Evolutionary conservation across 2,113 vertebrate species (phyloP), one percentile per base, ranked within the genome.

Genomic region (Geococcyx californianus): DNA sequence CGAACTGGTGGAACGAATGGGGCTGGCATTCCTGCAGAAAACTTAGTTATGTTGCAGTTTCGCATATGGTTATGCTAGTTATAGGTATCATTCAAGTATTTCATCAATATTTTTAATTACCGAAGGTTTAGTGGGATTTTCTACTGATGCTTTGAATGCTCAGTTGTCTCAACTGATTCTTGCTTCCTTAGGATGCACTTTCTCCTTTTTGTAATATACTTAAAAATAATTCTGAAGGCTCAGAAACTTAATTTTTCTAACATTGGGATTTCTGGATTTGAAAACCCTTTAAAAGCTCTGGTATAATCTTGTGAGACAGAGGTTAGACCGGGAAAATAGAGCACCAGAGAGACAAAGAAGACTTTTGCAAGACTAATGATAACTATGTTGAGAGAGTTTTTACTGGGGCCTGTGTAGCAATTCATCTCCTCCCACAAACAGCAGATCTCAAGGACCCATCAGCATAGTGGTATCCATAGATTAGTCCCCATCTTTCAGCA

Each of bases 401-500:
- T 33, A 36, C 28, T 40, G 29, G 10, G 25, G 7, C 7, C 13
- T 1, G 0, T 13, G n/a, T 21, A 45, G 13, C 21, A 84, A 21
- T 34, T 51, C 5, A 8, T 7, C 15, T 66, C 20, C 10, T 64
- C 4, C 26, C 29, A 9, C 9, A 33, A 31, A 54, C 89, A 64
- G 5, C 14, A 45, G 55, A 70, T 20, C 24, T 40, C 26, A 23
- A 49, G 24, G 19, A 70, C 6, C 8, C 15, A 31, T 14, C 34
- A 18, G 16, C 5, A 24, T 15, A n/a, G 3, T 0, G 3, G 4
- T 11, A 26, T 58, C 40, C 11, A 1, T 4, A 68, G 29, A 13
- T 44, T 84, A 63, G 36, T 64, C 15, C 40, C 5, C 12, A 13
- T 58, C 13, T n/a, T 55, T n/a, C 56, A 84, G 34, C 6, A n/a